These are phyloP conservation scores for Cervus canadensis DNA, from an alignment of 2,113 vertebrate genomes.

Conservation along the genomic window DNA sequence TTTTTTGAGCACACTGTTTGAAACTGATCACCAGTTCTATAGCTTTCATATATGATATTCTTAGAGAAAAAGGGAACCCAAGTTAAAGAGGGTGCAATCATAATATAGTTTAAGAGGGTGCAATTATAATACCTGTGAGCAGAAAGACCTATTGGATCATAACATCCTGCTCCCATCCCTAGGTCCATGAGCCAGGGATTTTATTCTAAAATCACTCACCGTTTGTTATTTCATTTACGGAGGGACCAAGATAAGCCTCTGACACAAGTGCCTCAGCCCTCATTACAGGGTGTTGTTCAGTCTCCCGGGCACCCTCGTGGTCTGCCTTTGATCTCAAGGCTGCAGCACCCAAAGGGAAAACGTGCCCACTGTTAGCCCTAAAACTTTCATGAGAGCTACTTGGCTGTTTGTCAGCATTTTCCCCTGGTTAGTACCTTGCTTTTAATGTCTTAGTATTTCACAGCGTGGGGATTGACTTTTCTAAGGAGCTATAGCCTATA, in stretches of 20 bases:
- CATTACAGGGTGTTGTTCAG: not conserved
- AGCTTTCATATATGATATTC: not conserved
- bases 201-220: not conserved
- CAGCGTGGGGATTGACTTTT: constrained; percentile 54
- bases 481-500: constrained; percentile 38
- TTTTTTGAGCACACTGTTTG: not conserved
- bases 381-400: constrained; percentile 41
- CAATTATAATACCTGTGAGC: not conserved
- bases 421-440: constrained; percentile 44
- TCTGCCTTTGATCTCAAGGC: constrained; percentile 53
- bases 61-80: not conserved
- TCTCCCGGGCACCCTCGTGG: not conserved
- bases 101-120: not conserved
- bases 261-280: not conserved
- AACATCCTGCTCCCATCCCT: not conserved
- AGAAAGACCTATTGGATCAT: not conserved
- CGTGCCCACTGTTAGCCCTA: constrained; percentile 23
- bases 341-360: constrained; percentile 41
- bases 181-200: not conserved
- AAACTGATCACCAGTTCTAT: not conserved
- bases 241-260: constrained; percentile 30
- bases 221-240: not conserved
- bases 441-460: constrained; percentile 61
- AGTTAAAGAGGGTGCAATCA: not conserved
- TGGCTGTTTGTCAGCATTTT: constrained; percentile 57